Percentiles rank a stretch among this genome's conserved stretches.
Evolutionary conservation across 2,797 vertebrate species (phyloP).

Genomic region (Heliangelus exortis): DNA sequence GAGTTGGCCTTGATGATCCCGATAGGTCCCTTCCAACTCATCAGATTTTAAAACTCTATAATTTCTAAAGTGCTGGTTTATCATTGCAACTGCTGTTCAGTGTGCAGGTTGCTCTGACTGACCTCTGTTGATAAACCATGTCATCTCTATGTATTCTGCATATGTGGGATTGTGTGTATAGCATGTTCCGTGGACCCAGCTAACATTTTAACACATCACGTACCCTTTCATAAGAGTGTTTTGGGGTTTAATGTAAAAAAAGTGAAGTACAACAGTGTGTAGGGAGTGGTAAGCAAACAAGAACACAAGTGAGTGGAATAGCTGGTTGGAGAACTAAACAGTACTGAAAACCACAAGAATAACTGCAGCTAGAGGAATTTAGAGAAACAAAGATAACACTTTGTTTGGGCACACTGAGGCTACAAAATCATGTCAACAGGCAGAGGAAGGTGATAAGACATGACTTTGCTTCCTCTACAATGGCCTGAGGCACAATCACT

Average conservation of each 20-base stretch:
- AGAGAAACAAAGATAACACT: not conserved
- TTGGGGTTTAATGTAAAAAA: not conserved
- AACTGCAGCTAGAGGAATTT: not conserved
- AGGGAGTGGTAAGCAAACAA: not conserved
- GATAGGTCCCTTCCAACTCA: too few relatives aligned
- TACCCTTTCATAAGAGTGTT: not conserved
- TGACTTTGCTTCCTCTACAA: not conserved
- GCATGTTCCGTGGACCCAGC: not conserved
- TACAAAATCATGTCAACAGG: not conserved
- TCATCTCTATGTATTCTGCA: not conserved
- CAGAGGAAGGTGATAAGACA: not conserved
- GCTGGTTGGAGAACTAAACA: not conserved
- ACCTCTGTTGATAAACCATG: not conserved
- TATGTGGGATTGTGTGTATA: rapidly evolving
- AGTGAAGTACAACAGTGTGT: rapidly evolving
- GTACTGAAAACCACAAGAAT: not conserved
- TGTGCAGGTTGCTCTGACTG: not conserved
- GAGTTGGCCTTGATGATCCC: too few relatives aligned
- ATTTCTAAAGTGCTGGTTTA: not conserved
- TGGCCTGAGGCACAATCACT: not conserved
- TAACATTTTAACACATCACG: not conserved
- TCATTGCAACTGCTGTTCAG: not conserved
- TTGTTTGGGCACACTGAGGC: not conserved
- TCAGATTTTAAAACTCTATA: too few relatives aligned
- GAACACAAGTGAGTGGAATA: not conserved